These are phyloP conservation scores for Scrobipalpa costella DNA, from an alignment of 2,888 invertebrate species.

Conservation along the genomic window DNA sequence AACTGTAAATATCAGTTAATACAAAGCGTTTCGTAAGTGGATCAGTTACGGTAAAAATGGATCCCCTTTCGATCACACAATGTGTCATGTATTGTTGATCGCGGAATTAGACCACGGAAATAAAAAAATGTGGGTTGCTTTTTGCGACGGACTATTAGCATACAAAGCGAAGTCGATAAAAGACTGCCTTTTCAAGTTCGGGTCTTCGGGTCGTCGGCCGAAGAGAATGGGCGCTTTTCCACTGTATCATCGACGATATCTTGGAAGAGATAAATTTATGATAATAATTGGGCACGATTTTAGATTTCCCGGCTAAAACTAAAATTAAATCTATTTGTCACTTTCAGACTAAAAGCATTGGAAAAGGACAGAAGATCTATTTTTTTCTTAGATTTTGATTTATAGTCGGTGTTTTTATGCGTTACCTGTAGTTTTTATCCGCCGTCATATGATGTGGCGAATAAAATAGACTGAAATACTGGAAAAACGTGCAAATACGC, in stretches of 20 bases:
- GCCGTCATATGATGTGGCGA: too few relatives aligned
- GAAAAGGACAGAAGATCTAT: too few relatives aligned
- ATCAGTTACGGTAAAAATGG: conserved; percentile 19
- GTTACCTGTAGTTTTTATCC: too few relatives aligned
- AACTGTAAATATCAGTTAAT: not conserved
- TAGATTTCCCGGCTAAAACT: too few relatives aligned
- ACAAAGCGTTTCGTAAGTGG: not conserved
- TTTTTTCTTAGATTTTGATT: too few relatives aligned
- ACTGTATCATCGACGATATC: conserved; percentile 4
- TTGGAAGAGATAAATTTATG: too few relatives aligned
- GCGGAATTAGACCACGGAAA: not conserved
- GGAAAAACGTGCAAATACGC: too few relatives aligned
- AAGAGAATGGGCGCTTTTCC: conserved; percentile 37
- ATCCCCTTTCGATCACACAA: conserved; percentile 9
- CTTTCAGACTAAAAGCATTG: too few relatives aligned
- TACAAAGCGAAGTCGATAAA: conserved; percentile 44
- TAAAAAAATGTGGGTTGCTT: conserved; percentile 34
- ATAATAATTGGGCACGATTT: too few relatives aligned
- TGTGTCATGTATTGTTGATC: conserved; percentile 15
- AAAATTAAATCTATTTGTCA: too few relatives aligned
- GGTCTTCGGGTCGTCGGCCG: conserved; percentile 36
- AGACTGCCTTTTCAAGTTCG: conserved; percentile 28
- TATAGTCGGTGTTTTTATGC: too few relatives aligned
- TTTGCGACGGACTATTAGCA: conserved; percentile 42
- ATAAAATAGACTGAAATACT: too few relatives aligned